Conservation (phyloP, 2,113 vertebrate genomes). For the Rhipidura dahli region DNA sequence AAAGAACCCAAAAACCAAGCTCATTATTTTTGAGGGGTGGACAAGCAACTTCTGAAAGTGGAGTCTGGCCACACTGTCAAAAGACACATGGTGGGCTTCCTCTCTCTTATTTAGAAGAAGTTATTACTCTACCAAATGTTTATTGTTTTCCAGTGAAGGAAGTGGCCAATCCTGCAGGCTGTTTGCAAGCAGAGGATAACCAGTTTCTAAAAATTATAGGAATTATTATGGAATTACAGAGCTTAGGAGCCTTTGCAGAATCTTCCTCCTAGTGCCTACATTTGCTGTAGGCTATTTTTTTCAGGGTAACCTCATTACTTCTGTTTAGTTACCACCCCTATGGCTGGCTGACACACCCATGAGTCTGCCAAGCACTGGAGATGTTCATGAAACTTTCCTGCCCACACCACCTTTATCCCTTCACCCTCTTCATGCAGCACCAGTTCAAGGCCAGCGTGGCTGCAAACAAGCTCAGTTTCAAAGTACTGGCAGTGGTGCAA, state of each 20-base stretch:
- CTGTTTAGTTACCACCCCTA: background rate
- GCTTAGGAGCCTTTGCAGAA: background rate
- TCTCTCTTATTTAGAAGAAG: background rate
- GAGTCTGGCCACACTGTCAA: background rate
- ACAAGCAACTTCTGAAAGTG: background rate
- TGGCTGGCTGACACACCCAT: background rate
- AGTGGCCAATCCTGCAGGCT: background rate
- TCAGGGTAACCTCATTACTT: background rate
- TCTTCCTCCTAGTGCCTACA: background rate
- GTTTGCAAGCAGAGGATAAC: background rate
- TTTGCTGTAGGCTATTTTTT: background rate
- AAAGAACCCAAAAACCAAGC: background rate
- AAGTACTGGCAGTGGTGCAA: background rate
- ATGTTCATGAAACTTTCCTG: background rate
- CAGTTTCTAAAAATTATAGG: background rate
- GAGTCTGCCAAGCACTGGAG: background rate
- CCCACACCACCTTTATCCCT: background rate
- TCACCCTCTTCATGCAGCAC: background rate
- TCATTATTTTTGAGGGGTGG: background rate
- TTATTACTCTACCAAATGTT: background rate
- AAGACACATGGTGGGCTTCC: fast-evolving
- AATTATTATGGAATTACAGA: background rate
- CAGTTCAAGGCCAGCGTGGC: background rate
- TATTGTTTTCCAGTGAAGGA: background rate
- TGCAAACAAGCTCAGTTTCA: background rate